Base-by-base conservation (phyloP, 2,797 vertebrate genomes). In the Macrochelys suwanniensis region DNA sequence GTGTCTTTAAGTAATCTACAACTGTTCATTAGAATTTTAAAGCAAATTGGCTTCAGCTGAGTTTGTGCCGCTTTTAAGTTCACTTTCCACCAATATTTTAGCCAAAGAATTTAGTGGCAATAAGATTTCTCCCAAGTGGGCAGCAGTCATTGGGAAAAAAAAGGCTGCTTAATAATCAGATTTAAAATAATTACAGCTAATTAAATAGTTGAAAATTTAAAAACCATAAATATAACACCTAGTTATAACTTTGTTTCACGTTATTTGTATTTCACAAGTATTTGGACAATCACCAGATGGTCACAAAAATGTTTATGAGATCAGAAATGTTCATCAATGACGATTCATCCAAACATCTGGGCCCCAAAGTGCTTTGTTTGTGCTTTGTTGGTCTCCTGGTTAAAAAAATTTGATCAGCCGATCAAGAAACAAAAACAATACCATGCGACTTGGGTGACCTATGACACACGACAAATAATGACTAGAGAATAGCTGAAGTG, bases 401-500 rank as follows among this genome's bases (percentile, higher is more conserved):
- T 45, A 47, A 80, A 45, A 95, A 90, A 84, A 89, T 91, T 80
- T 68, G 15, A 81, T 85, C 23, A 45, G 59, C 68, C 8, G 0
- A 92, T 89, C 94, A 95, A 96, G 90, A 82, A 84, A 91, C 95
- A 96, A 96, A 96, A 94, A 0, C 85, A 47, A 2, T 80, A 65
- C 96, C 94, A 96, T 74, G 85, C 96, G 95, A 2, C 95, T 92
- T 89, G 95, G 92, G 92, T 97, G 95, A 94, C 95, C 94, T 92
- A 88, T 94, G 95, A 95, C 95, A 3, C 81, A 96, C 81, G 88
- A 92, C 90, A n/a, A 91, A 65, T 61, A 61, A 61, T 65, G 8
- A n/a, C 61, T 2, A 59, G 54, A 95, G 96, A 97, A 97, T 95
- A 96, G 71, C 42, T 26, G 68, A 42, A 45, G 96, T 5, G 25